Evolutionary conservation across 2,888 invertebrate species (phyloP).

Genomic region (Drosophila aldrichi): DNA sequence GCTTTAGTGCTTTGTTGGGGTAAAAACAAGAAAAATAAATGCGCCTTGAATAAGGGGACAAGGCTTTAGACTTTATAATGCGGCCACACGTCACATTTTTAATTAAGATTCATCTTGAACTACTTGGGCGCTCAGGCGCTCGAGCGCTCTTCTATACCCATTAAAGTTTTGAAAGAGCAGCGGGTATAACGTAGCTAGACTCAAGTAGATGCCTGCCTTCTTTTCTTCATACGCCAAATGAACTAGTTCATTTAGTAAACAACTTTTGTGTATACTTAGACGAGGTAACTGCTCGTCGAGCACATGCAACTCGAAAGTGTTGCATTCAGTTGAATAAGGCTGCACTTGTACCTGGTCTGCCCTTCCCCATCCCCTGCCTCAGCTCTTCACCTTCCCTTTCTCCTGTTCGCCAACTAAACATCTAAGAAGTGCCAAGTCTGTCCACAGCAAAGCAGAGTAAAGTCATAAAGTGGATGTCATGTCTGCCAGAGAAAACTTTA

Average conservation of each 20-base stretch:
- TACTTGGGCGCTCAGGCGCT: slow-evolving; percentile 57
- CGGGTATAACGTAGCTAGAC: not conserved
- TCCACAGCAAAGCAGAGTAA: slow-evolving; percentile 6
- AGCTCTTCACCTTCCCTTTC: not conserved
- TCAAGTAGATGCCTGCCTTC: not conserved
- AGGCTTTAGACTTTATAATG: slow-evolving; percentile 11
- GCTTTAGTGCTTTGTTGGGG: not conserved
- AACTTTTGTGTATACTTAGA: not conserved
- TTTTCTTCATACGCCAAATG: not conserved
- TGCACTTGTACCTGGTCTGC: not conserved
- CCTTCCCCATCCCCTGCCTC: not conserved
- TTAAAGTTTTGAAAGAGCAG: not conserved
- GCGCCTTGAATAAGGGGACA: slow-evolving; percentile 1
- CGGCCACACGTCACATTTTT: slow-evolving; percentile 46
- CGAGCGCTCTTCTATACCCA: slow-evolving; percentile 21
- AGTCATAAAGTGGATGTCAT: slow-evolving; percentile 9
- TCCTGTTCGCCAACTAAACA: not conserved
- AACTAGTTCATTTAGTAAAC: not conserved
- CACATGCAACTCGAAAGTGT: not conserved
- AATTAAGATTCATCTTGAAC: slow-evolving; percentile 58
- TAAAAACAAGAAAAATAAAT: not conserved
- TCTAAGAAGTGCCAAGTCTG: not conserved
- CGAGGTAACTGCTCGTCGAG: not conserved
- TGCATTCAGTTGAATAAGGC: slow-evolving; percentile 9
- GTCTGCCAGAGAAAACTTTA: not conserved